Base-by-base conservation (phyloP, 2,113 vertebrate species). In the Myrmecophaga tridactyla region DNA sequence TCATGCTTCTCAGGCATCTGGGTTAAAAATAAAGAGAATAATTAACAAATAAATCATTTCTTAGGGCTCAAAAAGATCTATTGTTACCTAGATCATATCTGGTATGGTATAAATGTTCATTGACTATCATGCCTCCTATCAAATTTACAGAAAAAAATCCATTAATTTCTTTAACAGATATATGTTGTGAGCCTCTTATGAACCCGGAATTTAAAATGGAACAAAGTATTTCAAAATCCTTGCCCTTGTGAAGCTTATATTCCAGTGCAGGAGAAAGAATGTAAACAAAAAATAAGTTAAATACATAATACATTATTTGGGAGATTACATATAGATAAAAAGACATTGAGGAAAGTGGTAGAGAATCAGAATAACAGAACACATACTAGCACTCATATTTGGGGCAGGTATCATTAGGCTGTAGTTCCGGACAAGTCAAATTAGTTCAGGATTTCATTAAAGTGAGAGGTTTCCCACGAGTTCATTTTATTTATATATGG, bases 401-500 rank as follows among this genome's bases (percentile, higher is more conserved):
- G 18, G 2, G 27, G 11, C 11, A 72, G 46, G 10, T 81, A 51
- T n/a, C 7, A 18, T 65, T 87, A 89, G 12, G 17, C 41, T 56
- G 7, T 63, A 87, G 58, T 36, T 90, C 15, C 58, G 25, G 65
- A 48, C 67, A 94, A 94, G 80, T 93, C 39, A 83, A 18, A 86
- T 92, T 86, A 94, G 46, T 51, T 65, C 5, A 18, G 43, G 58
- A 56, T 88, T 17, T 94, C 58, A 51, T 53, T 53, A 86, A 65
- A 86, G n/a, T 7, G 23, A 89, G 84, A 75, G 0, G 27, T 82
- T 92, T 87, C 62, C 65, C 31, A 56, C 0, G 0, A 78, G 17
- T 31, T 3, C 53, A 25, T 73, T 77, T 92, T 73, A 82, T 92
- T 96, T 92, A 86, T 81, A 56, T 87, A 82, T 90, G 88, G 88